Evolutionary conservation across 2,113 vertebrate species (phyloP).

Genomic region (Herpetotheres cachinnans): DNA sequence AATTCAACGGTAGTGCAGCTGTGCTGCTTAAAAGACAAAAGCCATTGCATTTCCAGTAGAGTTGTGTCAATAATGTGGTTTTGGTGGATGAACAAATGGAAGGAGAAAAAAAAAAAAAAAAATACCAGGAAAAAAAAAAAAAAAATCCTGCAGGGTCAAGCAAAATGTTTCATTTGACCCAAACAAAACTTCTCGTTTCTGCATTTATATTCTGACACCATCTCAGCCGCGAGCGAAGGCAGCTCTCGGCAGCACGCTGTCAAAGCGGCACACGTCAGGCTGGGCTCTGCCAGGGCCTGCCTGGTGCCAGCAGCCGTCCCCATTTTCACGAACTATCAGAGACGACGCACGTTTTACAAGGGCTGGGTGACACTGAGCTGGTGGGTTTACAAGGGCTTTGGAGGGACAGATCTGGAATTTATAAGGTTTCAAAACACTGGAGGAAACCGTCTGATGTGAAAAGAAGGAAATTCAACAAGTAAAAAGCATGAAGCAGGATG

Average conservation of each 20-base stretch:
- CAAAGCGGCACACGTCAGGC: background rate
- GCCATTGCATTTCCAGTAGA: background rate
- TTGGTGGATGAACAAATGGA: background rate
- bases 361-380: background rate
- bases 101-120: background rate
- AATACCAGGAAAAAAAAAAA: too few species aligned
- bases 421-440: background rate
- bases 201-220: background rate
- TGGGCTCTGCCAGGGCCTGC: background rate
- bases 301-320: background rate
- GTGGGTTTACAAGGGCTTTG: background rate
- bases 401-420: background rate
- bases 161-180: background rate
- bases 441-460: background rate
- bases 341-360: background rate
- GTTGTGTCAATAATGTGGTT: background rate
- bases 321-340: rapidly evolving
- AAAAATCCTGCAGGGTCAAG: background rate
- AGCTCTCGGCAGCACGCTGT: background rate
- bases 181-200: background rate
- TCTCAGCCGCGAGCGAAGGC: background rate
- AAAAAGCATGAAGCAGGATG: background rate
- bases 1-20: background rate
- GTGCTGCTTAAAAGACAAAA: background rate
- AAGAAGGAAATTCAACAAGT: background rate